Base-by-base conservation (phyloP, 2,888 invertebrate species). In the Myathropa florea region DNA sequence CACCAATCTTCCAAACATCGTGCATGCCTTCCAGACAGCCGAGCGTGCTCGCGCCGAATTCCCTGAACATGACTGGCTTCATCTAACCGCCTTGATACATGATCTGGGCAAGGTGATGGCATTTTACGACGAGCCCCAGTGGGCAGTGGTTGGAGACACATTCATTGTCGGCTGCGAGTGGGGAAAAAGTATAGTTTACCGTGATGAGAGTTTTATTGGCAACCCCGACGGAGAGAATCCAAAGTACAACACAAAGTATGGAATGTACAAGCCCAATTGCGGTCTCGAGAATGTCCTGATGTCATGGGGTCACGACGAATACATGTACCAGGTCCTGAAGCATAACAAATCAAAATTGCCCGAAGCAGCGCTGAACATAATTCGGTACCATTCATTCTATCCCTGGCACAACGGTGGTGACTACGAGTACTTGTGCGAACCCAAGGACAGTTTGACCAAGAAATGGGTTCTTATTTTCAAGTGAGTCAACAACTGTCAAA, bases 301-400 rank as follows among this genome's bases (percentile, higher is more conserved):
- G 95, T 98, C 98, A 0, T 99, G 99, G 99, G 99, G 99, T 0
- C 99, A 99, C 92, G 99, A 99, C 92, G 98, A 98, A 93, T 98
- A 98, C 91, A 93, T 98, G 90, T 98, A 97, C 93, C 94, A 95
- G 68, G 95, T 97, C 36, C 94, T 99, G 18, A 93, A 95, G 64
- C 98, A 99, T 92, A 97, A 97, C 92, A 95, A 96, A 4, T 93
- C 95, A 36, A 96, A 94, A 88, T 93, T 99, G 64, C 99, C 99
- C 0, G 95, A 96, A 81, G 89, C 97, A 90, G 98, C 96, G 0
- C 94, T 98, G 60, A 95, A 96, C 91, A 98, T 98, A 94, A 98
- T 99, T 91, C 95, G 98, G 89, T 99, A 95, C 92, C 99, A 99
- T 92, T 99, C 98, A 0, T 98, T 99, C 93, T 99, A 99, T 92